A percentile compares a stretch with the other conserved stretches of the same genome.
phyloP scores from a whole-genome alignment of 2,797 vertebrate genomes.

The Tympanoctomys barrerae region DNA sequence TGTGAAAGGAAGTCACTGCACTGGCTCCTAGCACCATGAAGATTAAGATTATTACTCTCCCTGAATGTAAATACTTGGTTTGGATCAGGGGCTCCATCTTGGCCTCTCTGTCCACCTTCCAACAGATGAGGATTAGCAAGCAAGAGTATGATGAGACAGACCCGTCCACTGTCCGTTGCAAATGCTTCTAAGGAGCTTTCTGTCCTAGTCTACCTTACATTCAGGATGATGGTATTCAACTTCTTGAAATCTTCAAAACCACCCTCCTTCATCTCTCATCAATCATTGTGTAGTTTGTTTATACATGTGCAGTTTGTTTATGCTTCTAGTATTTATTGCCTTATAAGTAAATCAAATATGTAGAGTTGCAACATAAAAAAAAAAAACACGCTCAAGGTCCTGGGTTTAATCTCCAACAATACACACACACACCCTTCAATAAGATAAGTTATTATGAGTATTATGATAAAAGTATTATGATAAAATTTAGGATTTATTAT shows the following conservation, averaged over 20 bases:
- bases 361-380: slow-evolving; percentile 86
- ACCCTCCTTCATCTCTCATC: slow-evolving; percentile 87
- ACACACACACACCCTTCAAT: neutral
- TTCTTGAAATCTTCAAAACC: slow-evolving; percentile 88
- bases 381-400: neutral
- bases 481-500: neutral
- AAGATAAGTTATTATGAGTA: neutral
- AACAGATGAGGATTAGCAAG: too few species aligned
- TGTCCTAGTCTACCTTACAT: slow-evolving; percentile 85
- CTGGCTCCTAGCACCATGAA: too few species aligned
- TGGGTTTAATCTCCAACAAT: neutral
- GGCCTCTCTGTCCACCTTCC: too few species aligned
- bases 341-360: slow-evolving; percentile 94
- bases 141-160: too few species aligned
- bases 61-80: too few species aligned
- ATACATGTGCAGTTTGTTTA: slow-evolving; percentile 93
- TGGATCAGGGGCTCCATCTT: too few species aligned
- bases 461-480: neutral
- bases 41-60: too few species aligned
- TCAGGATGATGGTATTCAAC: slow-evolving; percentile 90
- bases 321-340: slow-evolving; percentile 94
- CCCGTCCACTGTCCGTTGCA: too few species aligned
- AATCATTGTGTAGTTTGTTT: slow-evolving; percentile 94
- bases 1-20: too few species aligned
- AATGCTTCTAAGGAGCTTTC: too few species aligned